These are phyloP conservation scores for Mugil cephalus DNA, from an alignment of 2,113 vertebrate species.

Conservation along the genomic window DNA sequence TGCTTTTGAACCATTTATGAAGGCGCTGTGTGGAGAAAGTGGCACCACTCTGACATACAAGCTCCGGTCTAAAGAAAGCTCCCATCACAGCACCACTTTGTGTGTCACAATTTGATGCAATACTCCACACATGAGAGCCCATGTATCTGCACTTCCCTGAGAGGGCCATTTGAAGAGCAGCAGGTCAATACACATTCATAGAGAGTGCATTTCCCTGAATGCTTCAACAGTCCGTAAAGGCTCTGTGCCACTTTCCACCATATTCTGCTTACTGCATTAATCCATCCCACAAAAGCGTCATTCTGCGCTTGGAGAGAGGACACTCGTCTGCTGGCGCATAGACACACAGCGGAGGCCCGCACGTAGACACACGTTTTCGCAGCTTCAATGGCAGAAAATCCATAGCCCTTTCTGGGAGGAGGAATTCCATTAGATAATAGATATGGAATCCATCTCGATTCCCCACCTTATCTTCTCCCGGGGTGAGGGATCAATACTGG, in stretches of 20 bases:
- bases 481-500: conserved; percentile 85
- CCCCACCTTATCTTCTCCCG: conserved; percentile 86
- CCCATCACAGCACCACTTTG: conserved; percentile 19
- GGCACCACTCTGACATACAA: not conserved
- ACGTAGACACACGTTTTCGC: conserved; percentile 74
- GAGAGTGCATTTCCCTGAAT: conserved; percentile 77
- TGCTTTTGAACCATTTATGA: not conserved
- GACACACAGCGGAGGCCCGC: conserved; percentile 38
- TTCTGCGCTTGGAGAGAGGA: conserved; percentile 69
- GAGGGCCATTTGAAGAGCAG: conserved; percentile 74
- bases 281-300: conserved; percentile 79
- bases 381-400: conserved; percentile 89
- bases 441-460: conserved; percentile 90
- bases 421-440: conserved; percentile 91
- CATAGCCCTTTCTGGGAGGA: conserved; percentile 87
- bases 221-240: conserved; percentile 71
- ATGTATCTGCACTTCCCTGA: conserved; percentile 58
- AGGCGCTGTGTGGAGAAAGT: not conserved
- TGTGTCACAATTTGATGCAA: conserved; percentile 62
- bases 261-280: conserved; percentile 81
- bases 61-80: conserved; percentile 33
- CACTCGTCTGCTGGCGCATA: conserved; percentile 35
- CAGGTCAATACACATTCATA: conserved; percentile 83
- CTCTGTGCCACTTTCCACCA: conserved; percentile 74
- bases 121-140: conserved; percentile 57